Base-by-base conservation (phyloP, 2,113 vertebrate genomes). In the Aspidoscelis tigris region DNA sequence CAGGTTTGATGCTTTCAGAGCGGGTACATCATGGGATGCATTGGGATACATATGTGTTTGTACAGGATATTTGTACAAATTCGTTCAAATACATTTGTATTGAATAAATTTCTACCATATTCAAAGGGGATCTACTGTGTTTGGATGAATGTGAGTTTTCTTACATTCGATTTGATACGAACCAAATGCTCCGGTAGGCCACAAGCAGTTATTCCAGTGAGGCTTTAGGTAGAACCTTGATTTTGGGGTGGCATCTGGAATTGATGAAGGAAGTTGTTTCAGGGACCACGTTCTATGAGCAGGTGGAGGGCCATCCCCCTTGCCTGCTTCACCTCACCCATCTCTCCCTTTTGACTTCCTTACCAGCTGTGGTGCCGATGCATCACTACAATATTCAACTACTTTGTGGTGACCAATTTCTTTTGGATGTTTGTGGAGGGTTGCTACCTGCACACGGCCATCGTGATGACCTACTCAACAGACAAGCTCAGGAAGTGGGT, bases 371-470 rank as follows among this genome's bases (percentile, higher is more conserved):
- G 99, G 99, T 99, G 99, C 91, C 96, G 99, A 73, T 96, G 99
- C 50, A 96, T 99, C 85, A 99, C 98, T 3, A 97, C 98, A 2
- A 93, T 99, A 92, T 99, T 99, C 95, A 99, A 99, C 93, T 99
- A 99, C 86, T 99, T 99, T 82, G 97, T 99, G 96, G 98, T 99
- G 93, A 99, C 99, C 50, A 99, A 99, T 92, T 99, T 99, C 92
- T 99, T 99, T 96, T 99, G 99, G 99, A 99, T 99, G 99, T 99
- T 99, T 80, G 98, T 98, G 65, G 99, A 99, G 92, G 99, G 99
- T 85, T 99, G 98, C 92, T 99, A 99, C 93, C 97, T 99, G 44
- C 99, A 99, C 93, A 99, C 98, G 0, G 99, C 98, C 64, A 98
- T 99, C 16, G 99, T 98, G 73, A 98, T 99, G 98, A 98, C 99